phyloP scores from a whole-genome alignment of 2,888 invertebrate species.

The Seira sanloemensis region DNA sequence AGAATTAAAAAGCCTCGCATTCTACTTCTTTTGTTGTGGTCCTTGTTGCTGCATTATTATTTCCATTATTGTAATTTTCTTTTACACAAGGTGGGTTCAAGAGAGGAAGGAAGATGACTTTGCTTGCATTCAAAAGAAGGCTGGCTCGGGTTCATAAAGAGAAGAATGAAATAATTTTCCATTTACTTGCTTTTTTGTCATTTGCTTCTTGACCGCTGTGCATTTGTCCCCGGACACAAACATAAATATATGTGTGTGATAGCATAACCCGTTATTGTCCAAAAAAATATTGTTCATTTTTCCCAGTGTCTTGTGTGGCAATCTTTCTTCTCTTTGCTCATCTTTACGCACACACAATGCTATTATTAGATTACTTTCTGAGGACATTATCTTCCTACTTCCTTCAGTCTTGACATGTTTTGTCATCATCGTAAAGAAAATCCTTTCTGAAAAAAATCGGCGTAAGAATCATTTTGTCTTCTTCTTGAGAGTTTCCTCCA shows the following conservation, averaged over 20 bases:
- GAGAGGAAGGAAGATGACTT: background rate
- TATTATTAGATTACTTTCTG: conserved; percentile 42
- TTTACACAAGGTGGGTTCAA: background rate
- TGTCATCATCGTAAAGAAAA: conserved; percentile 41
- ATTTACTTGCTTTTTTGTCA: background rate
- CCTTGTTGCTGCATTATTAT: conserved; percentile 1
- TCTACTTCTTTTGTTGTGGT: background rate
- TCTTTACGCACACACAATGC: conserved; percentile 44
- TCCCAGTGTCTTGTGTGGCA: conserved; percentile 6
- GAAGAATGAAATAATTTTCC: background rate
- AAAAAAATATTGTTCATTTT: too few species aligned
- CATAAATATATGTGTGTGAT: conserved; percentile 36
- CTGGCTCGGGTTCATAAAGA: conserved; percentile 16
- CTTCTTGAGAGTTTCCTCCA: background rate
- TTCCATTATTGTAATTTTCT: conserved; percentile 2
- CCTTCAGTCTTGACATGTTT: conserved; percentile 23
- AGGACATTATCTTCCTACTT: conserved; percentile 35
- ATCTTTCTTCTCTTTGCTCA: background rate
- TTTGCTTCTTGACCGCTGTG: conserved; percentile 43
- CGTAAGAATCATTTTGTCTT: background rate
- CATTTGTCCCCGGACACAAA: conserved; percentile 47
- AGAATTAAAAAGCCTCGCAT: conserved; percentile 1
- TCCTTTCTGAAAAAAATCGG: background rate
- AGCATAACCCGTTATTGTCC: conserved; percentile 52
- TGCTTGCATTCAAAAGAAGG: background rate